A percentile compares a stretch with the other conserved stretches of the same genome.
Conservation (phyloP, 2,888 invertebrate species). For the Leptodirus hochenwartii region DNA sequence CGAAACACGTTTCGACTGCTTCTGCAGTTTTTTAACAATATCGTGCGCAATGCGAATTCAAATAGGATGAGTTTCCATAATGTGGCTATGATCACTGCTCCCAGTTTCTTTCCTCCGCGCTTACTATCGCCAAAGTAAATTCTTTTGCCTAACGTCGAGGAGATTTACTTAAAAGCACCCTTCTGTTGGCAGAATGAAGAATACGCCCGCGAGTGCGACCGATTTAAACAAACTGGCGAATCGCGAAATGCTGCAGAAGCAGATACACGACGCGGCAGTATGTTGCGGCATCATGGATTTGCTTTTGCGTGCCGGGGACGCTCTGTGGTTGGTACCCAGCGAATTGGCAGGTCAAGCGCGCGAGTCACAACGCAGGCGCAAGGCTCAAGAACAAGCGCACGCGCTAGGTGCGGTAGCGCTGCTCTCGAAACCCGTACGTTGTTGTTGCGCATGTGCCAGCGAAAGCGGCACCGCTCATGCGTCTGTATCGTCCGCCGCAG, state of each 20-base stretch:
- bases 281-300: conserved; percentile 75
- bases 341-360: conserved; percentile 47
- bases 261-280: conserved; percentile 71
- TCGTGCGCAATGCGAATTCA: conserved; percentile 46
- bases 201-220: too few species aligned
- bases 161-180: too few species aligned
- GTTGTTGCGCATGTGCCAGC: too few species aligned
- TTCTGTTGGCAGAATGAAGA: too few species aligned
- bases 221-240: too few species aligned
- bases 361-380: conserved; percentile 22
- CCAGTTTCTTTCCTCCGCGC: conserved; percentile 73
- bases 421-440: too few species aligned
- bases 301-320: conserved; percentile 57
- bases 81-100: conserved; percentile 88
- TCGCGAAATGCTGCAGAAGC: conserved; percentile 27
- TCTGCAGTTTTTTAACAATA: conserved; percentile 55
- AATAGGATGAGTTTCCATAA: conserved; percentile 88
- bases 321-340: conserved; percentile 63
- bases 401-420: too few species aligned
- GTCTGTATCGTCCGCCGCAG: too few species aligned
- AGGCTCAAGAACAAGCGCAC: too few species aligned
- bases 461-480: too few species aligned
- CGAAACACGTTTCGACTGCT: conserved; percentile 66
- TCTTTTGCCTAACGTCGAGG: conserved; percentile 2
- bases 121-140: conserved; percentile 23